Conservation (phyloP, 1,140 invertebrate genomes). For the Panagrolaimus sp. region DNA sequence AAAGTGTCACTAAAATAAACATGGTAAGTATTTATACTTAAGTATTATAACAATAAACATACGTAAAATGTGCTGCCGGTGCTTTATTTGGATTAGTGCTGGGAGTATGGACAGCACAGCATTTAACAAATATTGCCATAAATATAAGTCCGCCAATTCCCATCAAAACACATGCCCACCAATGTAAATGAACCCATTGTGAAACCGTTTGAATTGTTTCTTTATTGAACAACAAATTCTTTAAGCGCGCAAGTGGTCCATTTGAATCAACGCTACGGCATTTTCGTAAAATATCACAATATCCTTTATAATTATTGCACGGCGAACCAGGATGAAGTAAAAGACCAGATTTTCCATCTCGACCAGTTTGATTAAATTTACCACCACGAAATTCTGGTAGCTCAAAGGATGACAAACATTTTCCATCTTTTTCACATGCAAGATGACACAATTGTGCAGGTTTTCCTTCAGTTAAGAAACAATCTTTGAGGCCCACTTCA, state of each 20-base stretch:
- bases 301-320: slow-evolving; percentile 90
- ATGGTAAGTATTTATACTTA: too few species aligned
- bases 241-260: slow-evolving; percentile 86
- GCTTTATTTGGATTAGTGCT: slow-evolving; percentile 51
- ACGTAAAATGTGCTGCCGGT: slow-evolving; percentile 50
- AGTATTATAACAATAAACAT: too few species aligned
- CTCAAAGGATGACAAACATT: slow-evolving; percentile 72
- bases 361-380: slow-evolving; percentile 39
- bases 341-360: slow-evolving; percentile 65
- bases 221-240: slow-evolving; percentile 87
- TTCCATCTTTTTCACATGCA: slow-evolving; percentile 80
- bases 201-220: slow-evolving; percentile 69
- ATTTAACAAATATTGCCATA: slow-evolving; percentile 98
- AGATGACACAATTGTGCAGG: slow-evolving; percentile 88
- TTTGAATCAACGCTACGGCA: slow-evolving; percentile 95
- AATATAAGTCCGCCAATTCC: slow-evolving; percentile 73
- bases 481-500: slow-evolving; percentile 85
- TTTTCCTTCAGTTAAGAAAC: slow-evolving; percentile 86
- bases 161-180: slow-evolving; percentile 91
- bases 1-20: slow-evolving; percentile 35
- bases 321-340: slow-evolving; percentile 84
- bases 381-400: slow-evolving; percentile 74
- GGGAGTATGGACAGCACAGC: slow-evolving; percentile 96
- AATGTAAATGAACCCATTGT: slow-evolving; percentile 67
- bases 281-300: slow-evolving; percentile 96